Base-by-base conservation (phyloP, 2,113 vertebrate genomes). In the Myrmecophaga tridactyla region DNA sequence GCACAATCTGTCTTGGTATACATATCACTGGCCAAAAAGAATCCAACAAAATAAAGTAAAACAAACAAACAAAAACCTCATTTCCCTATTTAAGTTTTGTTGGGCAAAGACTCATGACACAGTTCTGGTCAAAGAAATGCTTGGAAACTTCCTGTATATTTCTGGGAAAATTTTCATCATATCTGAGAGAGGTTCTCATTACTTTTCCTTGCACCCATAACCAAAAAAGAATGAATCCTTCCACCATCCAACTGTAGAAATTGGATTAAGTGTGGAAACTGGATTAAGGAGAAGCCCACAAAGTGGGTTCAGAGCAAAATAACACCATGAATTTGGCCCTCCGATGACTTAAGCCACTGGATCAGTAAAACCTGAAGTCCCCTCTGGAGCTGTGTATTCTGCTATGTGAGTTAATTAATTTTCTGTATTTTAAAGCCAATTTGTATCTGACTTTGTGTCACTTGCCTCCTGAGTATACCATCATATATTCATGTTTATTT, bases 201-300 rank as follows among this genome's bases (percentile, higher is more conserved):
- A 21, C 36, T 0, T 58, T 7, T 6, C 18, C 9, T 12, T 6
- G 17, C 39, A 17, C 34, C 5, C 56, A 39, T 21, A 41, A 36
- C 70, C 1, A 76, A 18, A 18, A 51, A 12, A 2, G 6, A 1
- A 11, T 83, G 15, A 1, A 1, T 58, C 21, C 21, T 0, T 21
- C 12, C 14, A 18, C 34, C 23, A 41, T 7, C 1, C 43, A 21
- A 1, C 2, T n/a, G n/a, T n/a, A n/a, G n/a, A n/a, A n/a, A n/a
- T n/a, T n/a, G n/a, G n/a, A 29, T 29, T 23, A 48, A 43, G 10
- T 23, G 1, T 43, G 25, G 1, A 6, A 10, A 10, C 4, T 17
- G 2, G 27, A 4, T 27, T 27, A 31, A 29, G 48, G 63, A 0
- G 18, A 56, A 76, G 29, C 21, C 43, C 56, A 10, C 11, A 25